Base-by-base conservation (phyloP, 2,797 vertebrate species). In the Apogon hyalosoma region DNA sequence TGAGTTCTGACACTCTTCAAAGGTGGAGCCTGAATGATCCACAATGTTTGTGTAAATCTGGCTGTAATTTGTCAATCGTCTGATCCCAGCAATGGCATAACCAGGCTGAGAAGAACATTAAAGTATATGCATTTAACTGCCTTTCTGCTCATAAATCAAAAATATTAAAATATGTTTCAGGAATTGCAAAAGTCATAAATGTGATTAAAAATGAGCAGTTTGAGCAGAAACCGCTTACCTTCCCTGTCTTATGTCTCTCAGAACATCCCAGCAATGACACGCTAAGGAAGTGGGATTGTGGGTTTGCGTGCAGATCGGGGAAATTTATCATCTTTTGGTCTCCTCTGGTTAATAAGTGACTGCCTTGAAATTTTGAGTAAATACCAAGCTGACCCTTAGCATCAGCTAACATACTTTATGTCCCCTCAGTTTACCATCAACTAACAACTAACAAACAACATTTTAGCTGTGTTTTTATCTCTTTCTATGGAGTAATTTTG, bases 261-360 rank as follows among this genome's bases (percentile, higher is more conserved):
- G 39, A 62, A n/a, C n/a, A 50, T 1, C 4, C n/a, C 7, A 63
- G 50, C 33, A 19, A 54, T 49, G 11, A 45, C 19, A 31, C 60
- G 61, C n/a, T 13, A 2, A 63, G 56, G 50, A 69, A 24, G n/a
- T 46, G 41, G 0, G 7, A 21, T 48, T 64, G 6, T 24, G 16
- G 43, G 28, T 69, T 47, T 45, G 16, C 4, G 28, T 12, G 41
- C 40, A 19, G 14, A 42, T 19, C 18, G 3, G 51, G 13, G 2
- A 49, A 48, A 55, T 40, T 50, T 39, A 49, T 63, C 69, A 62
- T 74, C 55, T 75, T 68, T 66, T 62, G 14, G 40, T 36, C 58
- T 38, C 0, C 6, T 1, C 18, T 57, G 65, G 91, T 93, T 94
- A 93, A 94, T 94, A 57, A 88, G 59, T 94, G 74, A 91, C 86